phyloP scores from a whole-genome alignment of 2,797 vertebrate species.

The Masticophis lateralis region DNA sequence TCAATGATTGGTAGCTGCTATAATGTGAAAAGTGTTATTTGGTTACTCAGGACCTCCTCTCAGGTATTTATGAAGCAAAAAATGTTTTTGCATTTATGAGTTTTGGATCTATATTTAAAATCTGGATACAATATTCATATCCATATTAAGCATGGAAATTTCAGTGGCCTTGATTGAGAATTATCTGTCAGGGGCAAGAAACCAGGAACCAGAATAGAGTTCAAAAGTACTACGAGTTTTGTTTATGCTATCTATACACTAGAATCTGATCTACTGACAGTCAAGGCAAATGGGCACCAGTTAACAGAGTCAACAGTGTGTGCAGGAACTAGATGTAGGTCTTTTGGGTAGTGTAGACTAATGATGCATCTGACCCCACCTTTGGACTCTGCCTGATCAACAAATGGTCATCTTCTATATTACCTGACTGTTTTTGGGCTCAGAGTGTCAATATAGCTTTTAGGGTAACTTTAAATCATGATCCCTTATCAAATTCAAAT shows the following conservation, averaged over 20 bases:
- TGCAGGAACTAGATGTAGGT: no score
- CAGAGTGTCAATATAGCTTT: background rate
- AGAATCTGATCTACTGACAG: no score
- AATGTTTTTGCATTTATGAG: background rate
- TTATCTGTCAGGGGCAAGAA: background rate
- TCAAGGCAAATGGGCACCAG: no score
- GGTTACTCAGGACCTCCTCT: background rate
- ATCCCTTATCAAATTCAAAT: background rate
- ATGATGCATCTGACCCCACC: no score
- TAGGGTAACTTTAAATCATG: background rate
- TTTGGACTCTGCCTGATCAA: no score
- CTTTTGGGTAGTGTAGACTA: no score
- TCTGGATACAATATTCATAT: background rate
- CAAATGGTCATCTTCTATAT: background rate
- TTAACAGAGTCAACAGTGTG: no score
- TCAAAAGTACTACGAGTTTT: no score
- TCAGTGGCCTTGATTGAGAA: background rate
- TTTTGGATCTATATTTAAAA: background rate
- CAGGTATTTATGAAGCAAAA: background rate
- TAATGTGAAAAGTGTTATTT: background rate
- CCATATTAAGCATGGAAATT: background rate
- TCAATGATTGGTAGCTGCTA: background rate
- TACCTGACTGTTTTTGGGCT: background rate
- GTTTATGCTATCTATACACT: no score
- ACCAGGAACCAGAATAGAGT: background rate